Evolutionary conservation across 23 tunicate genomes (phyloP), one percentile per base, ranked within the genome.

Genomic region (Styela clava): DNA sequence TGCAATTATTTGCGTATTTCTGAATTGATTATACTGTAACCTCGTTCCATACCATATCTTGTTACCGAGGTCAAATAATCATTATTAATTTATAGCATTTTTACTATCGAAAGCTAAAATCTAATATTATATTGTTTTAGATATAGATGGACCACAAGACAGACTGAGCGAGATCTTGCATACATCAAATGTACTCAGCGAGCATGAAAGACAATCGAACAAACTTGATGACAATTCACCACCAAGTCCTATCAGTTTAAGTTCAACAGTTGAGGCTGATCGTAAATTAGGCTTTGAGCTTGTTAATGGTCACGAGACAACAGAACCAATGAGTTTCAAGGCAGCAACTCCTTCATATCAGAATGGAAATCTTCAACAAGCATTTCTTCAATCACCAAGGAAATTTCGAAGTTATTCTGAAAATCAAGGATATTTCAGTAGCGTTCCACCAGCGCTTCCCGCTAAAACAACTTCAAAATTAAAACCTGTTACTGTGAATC

Each of bases 371-470:
- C 56, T 44, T 44, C 65, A 76, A 21, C 65, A 52, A 52, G 81
- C 64, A 16, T 56, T 44, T 76, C 64, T 76, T 44, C 81, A 76
- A 52, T 35, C 81, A 26, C 65, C 81, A 22, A 36, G 64, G 23
- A 36, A 52, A 16, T 76, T 44, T 64, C 35, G 44, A 23, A 29
- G 34, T 32, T 28, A 28, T 29, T 71, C 77, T 34, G 35, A 71
- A 21, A 33, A 20, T 34, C 5, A 71, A 3, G 16, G 32, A 21
- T 5, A n/a, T 30, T 71, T 71, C 29, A 28, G 35, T 21, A 28
- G 35, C 34, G 77, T 76, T 27, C 81, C 81, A 12, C 81, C 81
- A 20, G 81, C 81, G 16, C 81, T 76, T 1, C 81, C 81, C 0
- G 62, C 81, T 0, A 76, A 76, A 52, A 24, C 31, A 7, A 32